Evolutionary conservation across 2,113 vertebrate genomes (phyloP).

Genomic region (Nyctereutes procyonoides): DNA sequence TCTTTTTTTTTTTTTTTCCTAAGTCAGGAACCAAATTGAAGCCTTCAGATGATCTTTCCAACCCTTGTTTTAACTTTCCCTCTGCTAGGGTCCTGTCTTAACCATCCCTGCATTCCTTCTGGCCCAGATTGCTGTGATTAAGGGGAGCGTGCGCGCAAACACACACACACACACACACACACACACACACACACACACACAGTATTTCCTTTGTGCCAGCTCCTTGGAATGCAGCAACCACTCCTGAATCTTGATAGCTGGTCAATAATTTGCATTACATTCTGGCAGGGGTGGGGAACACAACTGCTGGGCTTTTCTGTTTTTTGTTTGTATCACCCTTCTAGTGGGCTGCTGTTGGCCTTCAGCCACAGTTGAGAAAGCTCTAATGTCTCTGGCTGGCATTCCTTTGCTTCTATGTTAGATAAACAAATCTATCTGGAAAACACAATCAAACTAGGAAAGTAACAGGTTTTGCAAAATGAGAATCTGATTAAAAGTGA

Average conservation of each 20-base stretch:
- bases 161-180: not conserved
- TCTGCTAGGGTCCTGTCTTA: not conserved
- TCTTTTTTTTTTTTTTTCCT: not conserved
- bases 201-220: not conserved
- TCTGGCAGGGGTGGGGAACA: not conserved
- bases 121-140: not conserved
- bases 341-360: not conserved
- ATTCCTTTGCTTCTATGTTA: not conserved
- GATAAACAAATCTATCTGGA: constrained; percentile 2
- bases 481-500: not conserved
- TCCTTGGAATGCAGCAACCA: not conserved
- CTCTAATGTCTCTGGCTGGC: not conserved
- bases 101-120: not conserved
- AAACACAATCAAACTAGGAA: not conserved
- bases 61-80: not conserved
- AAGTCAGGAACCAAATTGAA: constrained; percentile 23
- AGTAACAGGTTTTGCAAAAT: not conserved
- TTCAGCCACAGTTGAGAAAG: not conserved
- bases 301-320: constrained; percentile 6
- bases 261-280: constrained; percentile 20
- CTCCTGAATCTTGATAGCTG: constrained; percentile 36
- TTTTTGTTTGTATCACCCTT: not conserved
- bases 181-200: not conserved
- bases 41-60: not conserved
- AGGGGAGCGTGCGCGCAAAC: not conserved